phyloP scores from a whole-genome alignment of 1,140 invertebrate species.

The Phymastichus coffea region DNA sequence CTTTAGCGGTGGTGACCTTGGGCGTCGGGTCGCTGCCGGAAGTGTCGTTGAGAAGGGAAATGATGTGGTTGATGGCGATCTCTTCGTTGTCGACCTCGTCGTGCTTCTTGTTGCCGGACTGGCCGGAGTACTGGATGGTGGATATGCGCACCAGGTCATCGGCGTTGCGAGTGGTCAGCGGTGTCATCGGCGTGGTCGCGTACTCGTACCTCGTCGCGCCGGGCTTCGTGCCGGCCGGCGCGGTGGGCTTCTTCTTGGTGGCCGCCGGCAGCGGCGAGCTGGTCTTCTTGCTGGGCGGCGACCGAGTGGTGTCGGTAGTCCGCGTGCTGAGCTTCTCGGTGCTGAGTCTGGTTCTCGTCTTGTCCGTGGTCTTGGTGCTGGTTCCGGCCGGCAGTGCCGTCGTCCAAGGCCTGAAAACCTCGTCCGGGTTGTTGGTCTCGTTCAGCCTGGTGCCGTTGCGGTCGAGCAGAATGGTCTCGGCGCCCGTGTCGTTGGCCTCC shows the following conservation, averaged over 20 bases:
- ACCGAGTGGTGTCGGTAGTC: neutral
- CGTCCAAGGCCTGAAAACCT: too few species aligned
- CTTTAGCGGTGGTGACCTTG: conserved; percentile 37
- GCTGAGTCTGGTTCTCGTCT: neutral
- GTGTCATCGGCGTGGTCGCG: conserved; percentile 40
- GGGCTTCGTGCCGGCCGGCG: conserved; percentile 24
- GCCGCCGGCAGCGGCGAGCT: neutral
- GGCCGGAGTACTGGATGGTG: conserved; percentile 54
- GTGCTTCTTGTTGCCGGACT: conserved; percentile 48
- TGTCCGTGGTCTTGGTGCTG: neutral
- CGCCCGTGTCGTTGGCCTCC: conserved; percentile 48
- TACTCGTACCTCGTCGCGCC: conserved; percentile 21
- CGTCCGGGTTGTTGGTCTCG: conserved; percentile 64
- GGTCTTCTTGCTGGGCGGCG: neutral
- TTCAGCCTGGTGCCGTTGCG: conserved; percentile 60
- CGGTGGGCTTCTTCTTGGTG: conserved; percentile 32
- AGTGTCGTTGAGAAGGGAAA: conserved; percentile 67
- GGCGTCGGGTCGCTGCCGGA: conserved; percentile 40
- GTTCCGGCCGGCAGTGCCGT: conserved; percentile 34
- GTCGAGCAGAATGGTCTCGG: conserved; percentile 67
- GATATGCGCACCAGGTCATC: conserved; percentile 56
- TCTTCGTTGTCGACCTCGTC: conserved; percentile 48
- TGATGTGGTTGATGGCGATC: conserved; percentile 60
- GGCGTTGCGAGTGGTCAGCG: conserved; percentile 18
- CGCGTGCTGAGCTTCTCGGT: neutral